Conservation (phyloP, 2,888 invertebrate species). For the Conus canariensis region DNA sequence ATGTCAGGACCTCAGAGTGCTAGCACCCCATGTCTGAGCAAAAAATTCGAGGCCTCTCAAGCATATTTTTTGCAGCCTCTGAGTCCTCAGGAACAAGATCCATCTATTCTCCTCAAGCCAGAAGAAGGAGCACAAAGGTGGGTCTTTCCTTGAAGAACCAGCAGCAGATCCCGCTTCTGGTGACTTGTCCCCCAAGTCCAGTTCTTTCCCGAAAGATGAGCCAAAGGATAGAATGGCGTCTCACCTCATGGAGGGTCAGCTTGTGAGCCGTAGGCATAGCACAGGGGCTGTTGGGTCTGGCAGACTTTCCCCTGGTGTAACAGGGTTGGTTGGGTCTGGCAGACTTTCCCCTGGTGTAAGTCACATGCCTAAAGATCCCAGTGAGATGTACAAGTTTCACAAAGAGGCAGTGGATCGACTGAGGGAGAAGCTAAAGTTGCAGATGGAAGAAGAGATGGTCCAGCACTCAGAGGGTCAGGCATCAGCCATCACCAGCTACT, state of each 20-base stretch:
- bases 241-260: background rate
- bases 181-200: background rate
- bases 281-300: background rate
- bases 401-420: conserved; percentile 65
- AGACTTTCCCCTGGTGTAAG: background rate
- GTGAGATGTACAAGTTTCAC: conserved; percentile 45
- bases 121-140: background rate
- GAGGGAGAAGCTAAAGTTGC: conserved; percentile 60
- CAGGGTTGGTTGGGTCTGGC: background rate
- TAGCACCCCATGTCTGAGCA: conserved; percentile 8
- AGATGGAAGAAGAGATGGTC: conserved; percentile 56
- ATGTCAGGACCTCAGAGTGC: background rate
- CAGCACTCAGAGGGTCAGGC: conserved; percentile 55
- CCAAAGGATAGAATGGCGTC: background rate
- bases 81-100: conserved; percentile 2
- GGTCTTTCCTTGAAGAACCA: conserved; percentile 5
- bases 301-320: background rate
- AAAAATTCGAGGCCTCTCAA: background rate
- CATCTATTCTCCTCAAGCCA: background rate
- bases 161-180: background rate
- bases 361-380: background rate
- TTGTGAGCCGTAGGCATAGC: conserved; percentile 20
- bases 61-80: conserved; percentile 20
- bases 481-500: conserved; percentile 42
- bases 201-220: background rate